Base-by-base conservation (phyloP, 37 sponge, comb jelly and placozoan genomes). In the Corticium candelabrum region DNA sequence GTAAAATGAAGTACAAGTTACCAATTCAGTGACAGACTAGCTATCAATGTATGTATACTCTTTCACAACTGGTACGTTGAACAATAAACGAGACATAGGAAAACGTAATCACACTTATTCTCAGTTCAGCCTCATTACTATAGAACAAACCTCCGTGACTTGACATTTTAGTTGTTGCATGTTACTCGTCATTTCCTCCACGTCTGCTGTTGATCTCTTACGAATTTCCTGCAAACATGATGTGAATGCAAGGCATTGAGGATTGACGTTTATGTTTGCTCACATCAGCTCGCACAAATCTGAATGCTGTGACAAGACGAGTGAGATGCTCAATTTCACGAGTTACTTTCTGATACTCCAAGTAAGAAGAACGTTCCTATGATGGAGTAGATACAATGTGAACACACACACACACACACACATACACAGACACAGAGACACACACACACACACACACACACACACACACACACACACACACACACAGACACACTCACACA, bases 331-430 rank as follows among this genome's bases (percentile, higher is more conserved):
- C 99, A 67, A 98, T 77, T 40, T 98, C 90, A 35, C 92, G 76
- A 68, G 76, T 72, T 34, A 91, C 82, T 79, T 94, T 91, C 87
- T 91, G 95, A 56, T 90, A 98, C 79, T 92, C 90, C 87, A 98
- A 79, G 71, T 95, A 98, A 11, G 93, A 89, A 0, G 99, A 89
- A 36, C 99, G 82, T 68, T 98, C 99, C 78, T 88, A 71, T 1
- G 73, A 4, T 30, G 73, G 31, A 70, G 35, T 5, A 70, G 73
- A 15, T 7, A 30, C 73, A 35, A 29, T 4, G 36, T 30, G 21
- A 70, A 29, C 4, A 35, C 36, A 70, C 36, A 35, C 73, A 7
- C 21, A 15, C 73, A 70, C 73, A 15, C 5, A 30, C 5, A 4
- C 31, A 70, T 11, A 43, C 11, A 43, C 5, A 5, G 5, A 43